Percentiles rank a stretch among this genome's conserved stretches.
These are phyloP conservation scores for Anagyrus pseudococci DNA, from an alignment of 2,888 invertebrate species.

Conservation along the genomic window DNA sequence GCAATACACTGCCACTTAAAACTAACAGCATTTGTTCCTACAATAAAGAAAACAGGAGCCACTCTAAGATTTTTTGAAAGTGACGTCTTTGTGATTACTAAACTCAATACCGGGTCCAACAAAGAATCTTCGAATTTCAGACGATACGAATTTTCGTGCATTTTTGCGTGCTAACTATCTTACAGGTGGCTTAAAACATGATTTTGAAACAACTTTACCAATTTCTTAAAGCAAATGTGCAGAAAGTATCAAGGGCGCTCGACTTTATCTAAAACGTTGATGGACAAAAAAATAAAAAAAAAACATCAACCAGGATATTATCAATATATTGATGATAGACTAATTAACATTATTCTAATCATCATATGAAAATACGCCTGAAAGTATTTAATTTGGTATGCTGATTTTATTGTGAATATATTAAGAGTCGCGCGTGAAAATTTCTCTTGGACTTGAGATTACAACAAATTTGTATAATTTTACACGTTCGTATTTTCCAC, in stretches of 20 bases:
- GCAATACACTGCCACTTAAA: conserved; percentile 31
- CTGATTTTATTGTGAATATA: conserved; percentile 12
- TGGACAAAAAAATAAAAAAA: background rate
- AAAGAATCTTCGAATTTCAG: conserved; percentile 16
- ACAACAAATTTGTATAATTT: conserved; percentile 29
- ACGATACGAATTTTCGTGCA: conserved; percentile 7
- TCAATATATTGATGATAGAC: conserved; percentile 6
- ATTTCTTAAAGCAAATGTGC: conserved; percentile 5
- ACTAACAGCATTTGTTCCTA: conserved; percentile 30
- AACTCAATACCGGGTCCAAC: conserved; percentile 24
- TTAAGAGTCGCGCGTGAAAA: conserved; percentile 6
- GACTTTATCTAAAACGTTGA: conserved; percentile 8
- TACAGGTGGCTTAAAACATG: conserved; percentile 9
- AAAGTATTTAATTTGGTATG: conserved; percentile 21
- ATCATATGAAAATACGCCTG: conserved; percentile 18
- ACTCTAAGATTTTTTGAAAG: conserved; percentile 24
- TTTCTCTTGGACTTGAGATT: conserved; percentile 7
- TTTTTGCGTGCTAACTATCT: conserved; percentile 19
- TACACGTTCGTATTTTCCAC: conserved; percentile 27
- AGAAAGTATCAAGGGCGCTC: conserved; percentile 35
- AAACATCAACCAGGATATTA: conserved; percentile 17
- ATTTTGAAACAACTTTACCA: conserved; percentile 11
- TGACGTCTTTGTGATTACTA: conserved; percentile 22
- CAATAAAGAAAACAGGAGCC: conserved; percentile 11
- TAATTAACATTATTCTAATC: conserved; percentile 5